Percentiles rank a stretch among this genome's conserved stretches.
Conservation (phyloP, 2,888 invertebrate genomes). For the Campaea margaritaria region DNA sequence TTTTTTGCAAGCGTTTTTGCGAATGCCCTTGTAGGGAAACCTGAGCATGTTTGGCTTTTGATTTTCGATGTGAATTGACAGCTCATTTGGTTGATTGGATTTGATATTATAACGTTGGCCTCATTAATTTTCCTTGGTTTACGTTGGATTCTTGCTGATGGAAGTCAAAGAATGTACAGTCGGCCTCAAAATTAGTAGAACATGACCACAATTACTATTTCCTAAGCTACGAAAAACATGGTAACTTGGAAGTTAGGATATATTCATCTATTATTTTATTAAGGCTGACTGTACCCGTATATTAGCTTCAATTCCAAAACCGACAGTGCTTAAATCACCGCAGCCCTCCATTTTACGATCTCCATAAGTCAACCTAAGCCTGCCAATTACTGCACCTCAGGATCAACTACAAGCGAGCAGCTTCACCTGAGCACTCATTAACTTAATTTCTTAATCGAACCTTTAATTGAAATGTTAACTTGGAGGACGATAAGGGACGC, state of each 20-base stretch:
- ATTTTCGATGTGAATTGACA: constrained; percentile 44
- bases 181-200: no score
- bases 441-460: constrained; percentile 39
- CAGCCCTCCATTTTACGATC: constrained; percentile 24
- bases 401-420: constrained; percentile 64
- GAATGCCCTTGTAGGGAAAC: constrained; percentile 68
- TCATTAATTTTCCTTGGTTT: neutral
- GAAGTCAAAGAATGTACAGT: no score
- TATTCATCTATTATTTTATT: no score
- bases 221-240: no score
- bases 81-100: constrained; percentile 46
- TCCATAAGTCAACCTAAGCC: constrained; percentile 47
- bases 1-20: constrained; percentile 73
- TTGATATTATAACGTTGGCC: constrained; percentile 19
- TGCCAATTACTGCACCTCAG: constrained; percentile 63
- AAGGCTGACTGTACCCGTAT: no score
- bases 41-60: constrained; percentile 40
- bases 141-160: neutral
- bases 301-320: neutral
- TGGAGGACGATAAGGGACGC: constrained; percentile 63
- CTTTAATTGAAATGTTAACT: constrained; percentile 80
- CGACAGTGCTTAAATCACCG: constrained; percentile 22
- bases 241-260: no score
- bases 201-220: no score
- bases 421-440: constrained; percentile 69